phyloP scores from a whole-genome alignment of 2,888 invertebrate species.

The Linyphia triangularis region DNA sequence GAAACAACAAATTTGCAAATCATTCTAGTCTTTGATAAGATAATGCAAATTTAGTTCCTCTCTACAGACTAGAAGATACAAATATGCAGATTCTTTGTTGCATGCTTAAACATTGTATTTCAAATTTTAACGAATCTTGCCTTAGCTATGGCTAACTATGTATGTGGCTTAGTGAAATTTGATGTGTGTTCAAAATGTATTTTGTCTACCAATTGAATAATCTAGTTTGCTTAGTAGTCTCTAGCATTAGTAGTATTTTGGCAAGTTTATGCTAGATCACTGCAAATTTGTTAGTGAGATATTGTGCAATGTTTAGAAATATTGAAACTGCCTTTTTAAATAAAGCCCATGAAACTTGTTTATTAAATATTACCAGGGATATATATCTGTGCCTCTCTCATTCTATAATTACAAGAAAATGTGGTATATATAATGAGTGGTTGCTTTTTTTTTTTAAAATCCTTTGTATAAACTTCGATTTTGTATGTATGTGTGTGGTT shows the following conservation, averaged over 20 bases:
- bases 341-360: slow-evolving; percentile 59
- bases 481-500: too few species aligned
- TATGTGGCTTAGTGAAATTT: neutral
- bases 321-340: slow-evolving; percentile 64
- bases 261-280: slow-evolving; percentile 35
- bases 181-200: slow-evolving; percentile 38
- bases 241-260: slow-evolving; percentile 9
- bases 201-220: slow-evolving; percentile 38
- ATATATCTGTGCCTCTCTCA: neutral
- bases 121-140: slow-evolving; percentile 36
- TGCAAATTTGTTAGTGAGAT: slow-evolving; percentile 23
- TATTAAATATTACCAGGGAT: slow-evolving; percentile 13
- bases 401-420: too few species aligned
- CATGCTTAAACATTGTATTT: slow-evolving; percentile 1
- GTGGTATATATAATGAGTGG: too few species aligned
- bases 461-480: too few species aligned
- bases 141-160: slow-evolving; percentile 50
- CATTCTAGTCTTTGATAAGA: too few species aligned
- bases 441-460: too few species aligned
- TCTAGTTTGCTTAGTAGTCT: slow-evolving; percentile 30
- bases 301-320: slow-evolving; percentile 1
- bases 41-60: too few species aligned
- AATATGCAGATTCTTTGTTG: slow-evolving; percentile 23
- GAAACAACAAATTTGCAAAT: too few species aligned
- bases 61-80: too few species aligned